Evolutionary conservation across 2,888 invertebrate genomes (phyloP), one percentile per base, ranked within the genome.

Genomic region (Lochmaea crataegi): DNA sequence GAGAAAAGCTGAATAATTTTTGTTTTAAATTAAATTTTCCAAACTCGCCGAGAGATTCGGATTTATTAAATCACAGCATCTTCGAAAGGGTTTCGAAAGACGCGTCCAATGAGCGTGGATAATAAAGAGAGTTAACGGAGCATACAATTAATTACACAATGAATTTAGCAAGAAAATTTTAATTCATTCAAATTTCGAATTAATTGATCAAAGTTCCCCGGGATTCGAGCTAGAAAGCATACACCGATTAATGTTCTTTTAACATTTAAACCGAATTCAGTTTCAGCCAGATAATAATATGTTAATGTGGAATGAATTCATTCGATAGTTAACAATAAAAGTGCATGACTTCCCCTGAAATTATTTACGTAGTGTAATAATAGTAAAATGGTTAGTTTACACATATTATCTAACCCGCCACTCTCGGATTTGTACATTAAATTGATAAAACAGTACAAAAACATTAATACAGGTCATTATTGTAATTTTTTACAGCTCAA

Each of bases 111-210:
- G 53, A 10, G 10, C 16, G 53, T 26, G 58, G 12, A 58, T 12
- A 58, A 7, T 58, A 22, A 1, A 32, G 26, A 58, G 32, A 10
- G 32, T 32, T 32, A 58, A 58, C n/a, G 11, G 58, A 58, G 32
- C 32, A 1, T 58, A 26, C 32, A 14, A 58, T 58, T 58, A 12
- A 26, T 26, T 58, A 18, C 58, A 9, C 26, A 58, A 11, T 26
- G 58, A 58, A 58, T 58, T 32, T 58, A 32, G 11, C 58, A 26
- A 58, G 58, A 32, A 32, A 58, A 58, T 57, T 57, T 11, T 12
- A 11, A 57, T 18, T 9, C 2, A 57, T 14, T 57, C 10, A 0
- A 57, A 57, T 14, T 32, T 58, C 2, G 7, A n/a, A 58, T 32
- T 14, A 58, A 58, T 32, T 32, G 26, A 58, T 58, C 10, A 5